phyloP scores from a whole-genome alignment of 1,140 invertebrate genomes.

The Drosophila neocordata region DNA sequence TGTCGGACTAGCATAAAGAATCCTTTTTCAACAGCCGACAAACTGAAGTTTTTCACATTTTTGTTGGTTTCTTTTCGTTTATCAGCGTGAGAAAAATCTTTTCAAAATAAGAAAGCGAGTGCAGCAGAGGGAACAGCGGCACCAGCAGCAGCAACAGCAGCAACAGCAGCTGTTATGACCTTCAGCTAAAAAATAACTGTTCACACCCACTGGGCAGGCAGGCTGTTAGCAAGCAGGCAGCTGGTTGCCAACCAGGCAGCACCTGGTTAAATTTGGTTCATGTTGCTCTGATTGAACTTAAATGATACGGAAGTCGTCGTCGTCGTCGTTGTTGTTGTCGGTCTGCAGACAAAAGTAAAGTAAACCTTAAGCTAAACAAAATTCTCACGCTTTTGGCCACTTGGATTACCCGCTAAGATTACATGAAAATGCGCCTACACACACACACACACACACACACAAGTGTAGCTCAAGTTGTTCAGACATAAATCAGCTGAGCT shows the following conservation, averaged over 20 bases:
- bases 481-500: slow-evolving; percentile 16
- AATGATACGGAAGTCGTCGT: slow-evolving; percentile 77
- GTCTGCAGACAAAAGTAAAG: slow-evolving; percentile 8
- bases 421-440: slow-evolving; percentile 78
- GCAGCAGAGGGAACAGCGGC: slow-evolving; percentile 15
- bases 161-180: slow-evolving; percentile 30
- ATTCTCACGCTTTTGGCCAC: slow-evolving; percentile 78
- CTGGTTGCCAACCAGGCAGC: slow-evolving; percentile 48
- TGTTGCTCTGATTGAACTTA: slow-evolving; percentile 78
- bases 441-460: slow-evolving; percentile 35
- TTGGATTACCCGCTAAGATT: slow-evolving; percentile 78
- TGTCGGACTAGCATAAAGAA: slow-evolving; percentile 59
- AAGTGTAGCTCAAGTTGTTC: slow-evolving; percentile 15
- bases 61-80: slow-evolving; percentile 34
- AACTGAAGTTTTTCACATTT: slow-evolving; percentile 49
- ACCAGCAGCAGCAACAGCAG: slow-evolving; percentile 44
- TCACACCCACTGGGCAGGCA: slow-evolving; percentile 58
- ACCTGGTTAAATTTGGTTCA: slow-evolving; percentile 80
- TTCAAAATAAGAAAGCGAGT: slow-evolving; percentile 27
- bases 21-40: slow-evolving; percentile 57
- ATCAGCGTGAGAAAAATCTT: slow-evolving; percentile 69
- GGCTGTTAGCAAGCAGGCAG: slow-evolving; percentile 29
- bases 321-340: slow-evolving; percentile 22
- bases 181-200: slow-evolving; percentile 38
- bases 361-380: slow-evolving; percentile 55